These are phyloP conservation scores for Crotalus tigris DNA, from an alignment of 2,113 vertebrate species.

Conservation along the genomic window DNA sequence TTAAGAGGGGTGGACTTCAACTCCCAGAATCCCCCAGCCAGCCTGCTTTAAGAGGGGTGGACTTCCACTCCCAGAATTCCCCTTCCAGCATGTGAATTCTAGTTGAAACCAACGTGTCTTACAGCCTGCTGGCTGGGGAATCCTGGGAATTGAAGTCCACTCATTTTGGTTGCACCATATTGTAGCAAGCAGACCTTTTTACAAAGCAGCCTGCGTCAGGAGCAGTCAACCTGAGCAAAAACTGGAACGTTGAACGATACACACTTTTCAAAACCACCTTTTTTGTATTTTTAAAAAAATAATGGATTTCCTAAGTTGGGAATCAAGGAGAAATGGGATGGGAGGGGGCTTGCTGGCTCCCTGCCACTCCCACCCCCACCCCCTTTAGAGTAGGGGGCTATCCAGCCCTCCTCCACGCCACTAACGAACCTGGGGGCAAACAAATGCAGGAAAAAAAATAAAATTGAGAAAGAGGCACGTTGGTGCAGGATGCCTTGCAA, in stretches of 20 bases:
- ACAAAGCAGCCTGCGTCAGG: neutral
- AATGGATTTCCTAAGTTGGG: neutral
- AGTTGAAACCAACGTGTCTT: too few relatives aligned
- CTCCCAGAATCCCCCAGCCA: too few relatives aligned
- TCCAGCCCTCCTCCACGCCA: neutral
- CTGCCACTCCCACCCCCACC: neutral
- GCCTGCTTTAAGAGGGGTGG: too few relatives aligned
- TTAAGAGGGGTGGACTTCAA: too few relatives aligned
- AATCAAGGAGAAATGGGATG: neutral
- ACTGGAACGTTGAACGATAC: neutral
- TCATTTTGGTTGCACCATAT: too few relatives aligned
- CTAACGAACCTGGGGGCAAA: neutral
- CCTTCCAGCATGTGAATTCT: too few relatives aligned
- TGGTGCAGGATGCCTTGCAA: neutral
- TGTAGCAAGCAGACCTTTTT: neutral
- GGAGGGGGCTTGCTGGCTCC: too few relatives aligned
- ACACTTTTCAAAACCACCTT: neutral
- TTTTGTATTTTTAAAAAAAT: neutral
- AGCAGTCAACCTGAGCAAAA: neutral
- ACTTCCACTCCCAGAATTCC: too few relatives aligned
- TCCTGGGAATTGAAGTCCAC: too few relatives aligned
- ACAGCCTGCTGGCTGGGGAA: too few relatives aligned
- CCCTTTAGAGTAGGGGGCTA: neutral
- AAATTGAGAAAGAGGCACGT: neutral
- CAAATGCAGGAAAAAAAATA: neutral